Percentiles rank a stretch among this genome's conserved stretches.
Conservation (phyloP, 2,113 vertebrate genomes). For the Caranx ignobilis region DNA sequence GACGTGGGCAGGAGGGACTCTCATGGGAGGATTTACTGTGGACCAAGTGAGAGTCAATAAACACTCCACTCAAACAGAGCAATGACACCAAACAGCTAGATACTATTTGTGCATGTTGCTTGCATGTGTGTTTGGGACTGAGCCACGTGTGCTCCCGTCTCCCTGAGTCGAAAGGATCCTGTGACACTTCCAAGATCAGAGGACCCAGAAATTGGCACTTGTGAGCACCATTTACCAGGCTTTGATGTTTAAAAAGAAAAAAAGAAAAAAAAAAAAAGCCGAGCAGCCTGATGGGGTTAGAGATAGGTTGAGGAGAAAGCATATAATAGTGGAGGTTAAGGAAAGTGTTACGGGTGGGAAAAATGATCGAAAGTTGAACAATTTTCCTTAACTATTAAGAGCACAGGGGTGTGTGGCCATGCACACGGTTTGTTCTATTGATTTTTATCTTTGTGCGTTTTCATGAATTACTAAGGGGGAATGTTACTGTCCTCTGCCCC, state of each 20-base stretch:
- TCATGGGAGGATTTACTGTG: constrained; percentile 59
- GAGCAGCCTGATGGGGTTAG: constrained; percentile 36
- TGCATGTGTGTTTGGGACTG: not conserved
- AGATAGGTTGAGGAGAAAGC: constrained; percentile 49
- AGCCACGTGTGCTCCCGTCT: constrained; percentile 10
- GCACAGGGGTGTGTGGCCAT: not conserved
- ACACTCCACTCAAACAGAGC: constrained; percentile 56
- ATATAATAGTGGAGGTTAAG: constrained; percentile 59
- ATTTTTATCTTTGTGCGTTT: constrained; percentile 61
- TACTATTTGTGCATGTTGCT: constrained; percentile 31
- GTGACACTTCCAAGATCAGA: constrained; percentile 63
- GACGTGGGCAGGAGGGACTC: constrained; percentile 41
- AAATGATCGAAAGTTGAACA: constrained; percentile 60
- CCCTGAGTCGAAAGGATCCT: constrained; percentile 41
- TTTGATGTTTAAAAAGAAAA: constrained; percentile 39
- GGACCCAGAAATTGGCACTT: constrained; percentile 58
- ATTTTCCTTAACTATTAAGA: constrained; percentile 30
- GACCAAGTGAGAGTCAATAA: constrained; percentile 62
- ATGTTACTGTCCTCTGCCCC: constrained; percentile 66
- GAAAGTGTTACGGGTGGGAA: constrained; percentile 47
- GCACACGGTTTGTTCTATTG: constrained; percentile 51
- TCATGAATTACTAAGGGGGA: constrained; percentile 48
- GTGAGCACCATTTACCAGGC: constrained; percentile 49
- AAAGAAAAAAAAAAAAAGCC: not conserved
- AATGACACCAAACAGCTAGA: constrained; percentile 26